phyloP scores from a whole-genome alignment of 2,888 invertebrate genomes.

The Nematopogon swammerdamellus region DNA sequence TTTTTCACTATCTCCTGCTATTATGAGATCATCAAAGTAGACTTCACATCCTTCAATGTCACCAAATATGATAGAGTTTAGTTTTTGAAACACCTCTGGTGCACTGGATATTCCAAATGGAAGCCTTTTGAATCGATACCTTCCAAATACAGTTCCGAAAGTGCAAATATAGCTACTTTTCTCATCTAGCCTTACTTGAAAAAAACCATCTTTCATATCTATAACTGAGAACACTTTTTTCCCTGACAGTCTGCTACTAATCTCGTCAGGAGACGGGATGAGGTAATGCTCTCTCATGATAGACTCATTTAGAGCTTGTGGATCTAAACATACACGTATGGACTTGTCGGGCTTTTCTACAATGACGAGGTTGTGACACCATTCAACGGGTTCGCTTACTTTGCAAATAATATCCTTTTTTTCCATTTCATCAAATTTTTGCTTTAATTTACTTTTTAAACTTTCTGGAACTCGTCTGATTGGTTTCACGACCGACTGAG shows the following conservation, averaged over 20 bases:
- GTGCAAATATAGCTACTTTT: conserved; percentile 7
- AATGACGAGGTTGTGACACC: no score
- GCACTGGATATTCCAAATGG: conserved; percentile 15
- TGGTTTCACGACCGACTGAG: no score
- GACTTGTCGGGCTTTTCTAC: conserved; percentile 9
- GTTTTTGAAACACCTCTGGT: conserved; percentile 11
- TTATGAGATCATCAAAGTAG: conserved; percentile 19
- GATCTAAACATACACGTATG: conserved; percentile 17
- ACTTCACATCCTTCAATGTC: conserved; percentile 16
- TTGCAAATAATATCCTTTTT: no score
- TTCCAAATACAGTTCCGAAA: conserved; percentile 5
- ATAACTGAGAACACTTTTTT: conserved; percentile 12
- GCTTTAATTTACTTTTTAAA: no score
- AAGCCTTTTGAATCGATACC: conserved; percentile 9
- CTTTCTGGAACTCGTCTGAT: no score
- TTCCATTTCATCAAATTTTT: no score
- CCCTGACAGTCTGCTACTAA: conserved; percentile 13
- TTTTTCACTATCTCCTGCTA: conserved; percentile 5
- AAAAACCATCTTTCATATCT: conserved; percentile 12
- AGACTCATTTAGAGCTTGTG: conserved; percentile 10
- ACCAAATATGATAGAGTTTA: conserved; percentile 8
- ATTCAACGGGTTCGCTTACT: no score
- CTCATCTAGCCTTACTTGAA: conserved; percentile 8
- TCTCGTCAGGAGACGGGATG: conserved; percentile 9
- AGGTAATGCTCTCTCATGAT: conserved; percentile 12